Evolutionary conservation across 2,888 invertebrate species (phyloP), one percentile per base, ranked within the genome.

Genomic region (Amblyjoppa fuscipennis): DNA sequence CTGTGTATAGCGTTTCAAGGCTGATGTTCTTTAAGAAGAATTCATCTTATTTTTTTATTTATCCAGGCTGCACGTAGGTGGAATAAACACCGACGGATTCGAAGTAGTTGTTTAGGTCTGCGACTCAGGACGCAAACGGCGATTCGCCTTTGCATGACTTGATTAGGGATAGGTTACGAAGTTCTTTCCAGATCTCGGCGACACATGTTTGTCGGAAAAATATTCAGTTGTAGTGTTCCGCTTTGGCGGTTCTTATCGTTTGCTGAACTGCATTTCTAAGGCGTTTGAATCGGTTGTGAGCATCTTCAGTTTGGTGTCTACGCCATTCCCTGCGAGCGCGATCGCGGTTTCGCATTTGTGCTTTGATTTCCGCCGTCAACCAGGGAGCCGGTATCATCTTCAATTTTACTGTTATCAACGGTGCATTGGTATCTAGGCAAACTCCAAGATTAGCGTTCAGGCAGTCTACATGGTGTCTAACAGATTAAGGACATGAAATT

Each of bases 261-360:
- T n/a, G 20, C n/a, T 68, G 68, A 6, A 68, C 68, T 20, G 68
- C 0, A n/a, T 68, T 68, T 25, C 68, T 68, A 7, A 45, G 68
- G 20, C 11, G 68, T 13, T 38, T 68, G 68, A 7, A 68, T 41
- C 41, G 5, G n/a, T 41, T 68, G 20, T 68, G 41, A 5, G 41
- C 11, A 7, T 68, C 68, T 25, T 6, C 61, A 28, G 61, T 61
- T 5, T 28, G 6, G 13, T 31, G 61, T 31, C 61, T 34, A 5
- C 41, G 68, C 68, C 68, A 41, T 20, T 38, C 68, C 20, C 68
- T 41, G 3, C 68, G 68, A 6, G 68, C 38, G 7, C 68, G 16
- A 16, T 68, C 68, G 9, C 68, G 68, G 7, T 20, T 41, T 7
- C 45, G 13, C 68, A 68, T 68, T 20, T 68, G 41, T n/a, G 7